Evolutionary conservation across 1,140 invertebrate genomes (phyloP), one percentile per base, ranked within the genome.

Genomic region (Scylla paramamosain): DNA sequence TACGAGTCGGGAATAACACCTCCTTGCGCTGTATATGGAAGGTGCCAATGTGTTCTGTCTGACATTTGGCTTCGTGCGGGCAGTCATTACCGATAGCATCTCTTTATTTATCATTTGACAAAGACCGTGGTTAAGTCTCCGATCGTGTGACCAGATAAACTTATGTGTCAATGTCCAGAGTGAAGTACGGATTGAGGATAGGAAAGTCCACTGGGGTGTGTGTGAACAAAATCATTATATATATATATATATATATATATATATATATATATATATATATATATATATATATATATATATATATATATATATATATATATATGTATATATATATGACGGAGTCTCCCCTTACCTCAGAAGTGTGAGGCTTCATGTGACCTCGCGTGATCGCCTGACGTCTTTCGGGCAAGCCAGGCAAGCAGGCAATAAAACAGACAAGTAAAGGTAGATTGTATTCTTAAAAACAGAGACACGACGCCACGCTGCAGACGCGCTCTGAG

Each of bases 101-200:
- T 28, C 89, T 32, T 91, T 91, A 77, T 91, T 67, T 91, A 91
- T 91, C 90, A 31, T 91, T 48, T 91, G 90, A 67, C 90, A 91
- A 77, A 67, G 59, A 91, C 52, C 29, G 29, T 91, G 32, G 90
- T 91, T 77, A 91, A 32, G 29, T 20, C 28, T n/a, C 4, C 59
- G 89, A 91, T 91, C 16, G 89, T 91, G 90, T 91, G 90, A 91
- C 52, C 90, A n/a, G 90, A 91, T 77, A 91, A 77, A 91, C 90
- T 91, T 31, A 32, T 39, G 90, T 91, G 90, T 91, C 52, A 77
- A 77, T 39, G 52, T 91, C 90, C 59, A 32, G 46, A 77, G 28
- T 91, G 52, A 91, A 91, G 90, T 91, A 91, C 77, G 52, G 52
- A 91, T 52, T 77, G 52, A 67, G 67, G 67, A 77, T 77, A 77